Base-by-base conservation (phyloP, 2,113 vertebrate species). In the Clarias gariepinus region DNA sequence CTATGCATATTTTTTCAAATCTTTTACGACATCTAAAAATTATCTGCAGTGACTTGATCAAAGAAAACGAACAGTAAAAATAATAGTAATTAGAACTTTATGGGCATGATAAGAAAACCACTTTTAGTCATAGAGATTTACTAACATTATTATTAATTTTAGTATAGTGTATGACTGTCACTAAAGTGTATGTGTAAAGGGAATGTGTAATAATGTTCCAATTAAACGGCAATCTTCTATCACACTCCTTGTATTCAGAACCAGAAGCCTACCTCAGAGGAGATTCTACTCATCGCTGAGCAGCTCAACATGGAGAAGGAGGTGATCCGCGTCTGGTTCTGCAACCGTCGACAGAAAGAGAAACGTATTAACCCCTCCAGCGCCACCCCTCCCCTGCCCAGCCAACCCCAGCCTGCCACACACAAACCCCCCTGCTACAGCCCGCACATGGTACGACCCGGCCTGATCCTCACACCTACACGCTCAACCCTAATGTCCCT, bases 181-280 rank as follows among this genome's bases (percentile, higher is more conserved):
- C 19, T 23, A 36, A 21, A 30, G 8, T 57, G 4, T 53, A 80
- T 25, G 57, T 7, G 23, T 36, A 36, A 36, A 36, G 57, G 9
- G 23, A 33, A 80, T 30, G 76, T 57, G n/a, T 78, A 28, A n/a
- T 9, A 18, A 28, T 21, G 3, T 80, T n/a, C 18, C 1, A 80
- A 80, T 60, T 7, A 80, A 36, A 58, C 4, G 52, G 71, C 78
- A 52, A 61, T 77, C 8, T 47, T 8, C 0, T 36, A 25, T 81
- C 63, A 19, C 63, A 11, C 66, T 30, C 9, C 63, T 10, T 84
- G 9, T 74, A 55, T 36, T n/a, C 92, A 97, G 97, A 97, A 97
- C 95, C 96, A 97, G 96, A 97, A 97, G 96, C 97, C 96, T 95
- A 97, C 96, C 96, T 97, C 97, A 94, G 97, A 97, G 93, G 97